Base-by-base conservation (phyloP, 2,113 vertebrate genomes). In the Lophura nycthemera region DNA sequence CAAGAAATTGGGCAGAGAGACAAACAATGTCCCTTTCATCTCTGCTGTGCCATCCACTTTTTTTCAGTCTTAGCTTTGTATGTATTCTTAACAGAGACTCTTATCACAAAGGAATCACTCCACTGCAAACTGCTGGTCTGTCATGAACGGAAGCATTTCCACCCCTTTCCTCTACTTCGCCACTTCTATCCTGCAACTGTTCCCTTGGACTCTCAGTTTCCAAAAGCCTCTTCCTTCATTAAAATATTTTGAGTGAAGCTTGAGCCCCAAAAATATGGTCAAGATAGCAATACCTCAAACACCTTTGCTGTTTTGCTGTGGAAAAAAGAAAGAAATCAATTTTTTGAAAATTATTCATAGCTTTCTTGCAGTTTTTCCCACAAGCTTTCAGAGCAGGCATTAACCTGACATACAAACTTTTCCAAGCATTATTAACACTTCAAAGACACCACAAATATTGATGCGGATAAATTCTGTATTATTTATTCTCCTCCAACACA, bases 361-460 rank as follows among this genome's bases (percentile, higher is more conserved):
- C 25, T 80, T 86, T 78, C 38, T 54, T 70, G 38, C 48, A 84
- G 13, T 59, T 54, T 94, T 52, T 67, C 66, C 38, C 38, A 34
- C 45, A 80, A 86, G 45, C 67, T 76, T 48, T 38, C 19, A 59
- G 67, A 80, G 22, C 18, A 70, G 29, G 32, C 13, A 13, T 64
- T 69, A 92, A 66, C 50, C 13, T 52, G 22, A 70, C 24, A 80
- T 47, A 83, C 2, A 87, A 91, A 95, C 22, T 93, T 83, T 48
- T 48, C 71, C 56, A 96, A 80, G 83, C 64, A 72, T 64, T 86
- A 91, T 79, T 76, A 93, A 40, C 42, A 76, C 47, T 90, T 80
- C 80, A 91, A 94, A 95, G 65, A 67, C 57, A 82, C 17, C 40
- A 83, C 77, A 89, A 86, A 93, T 90, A 90, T 13, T 64, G 66